Percentiles rank a stretch among this genome's conserved stretches.
These are phyloP conservation scores for Diadophis punctatus DNA, from an alignment of 2,113 vertebrate genomes.

Conservation along the genomic window DNA sequence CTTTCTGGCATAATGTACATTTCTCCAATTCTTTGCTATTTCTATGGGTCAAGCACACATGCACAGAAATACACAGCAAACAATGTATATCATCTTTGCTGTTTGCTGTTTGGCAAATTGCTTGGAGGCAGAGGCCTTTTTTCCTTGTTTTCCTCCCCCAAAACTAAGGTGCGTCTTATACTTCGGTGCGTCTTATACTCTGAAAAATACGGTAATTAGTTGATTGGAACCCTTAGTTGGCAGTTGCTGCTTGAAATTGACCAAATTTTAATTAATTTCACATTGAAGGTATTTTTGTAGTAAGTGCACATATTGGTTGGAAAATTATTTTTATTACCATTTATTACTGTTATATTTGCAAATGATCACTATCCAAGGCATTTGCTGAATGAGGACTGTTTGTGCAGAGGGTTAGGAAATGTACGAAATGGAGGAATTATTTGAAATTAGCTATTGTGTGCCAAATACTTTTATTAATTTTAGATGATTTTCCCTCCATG, in stretches of 20 bases:
- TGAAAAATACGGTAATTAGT: too few relatives aligned
- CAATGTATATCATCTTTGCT: too few relatives aligned
- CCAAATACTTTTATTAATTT: not conserved
- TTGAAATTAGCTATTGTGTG: not conserved
- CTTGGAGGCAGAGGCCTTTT: too few relatives aligned
- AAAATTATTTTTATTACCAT: not conserved
- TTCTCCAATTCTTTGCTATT: too few relatives aligned
- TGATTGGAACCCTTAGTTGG: not conserved
- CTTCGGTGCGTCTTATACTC: too few relatives aligned
- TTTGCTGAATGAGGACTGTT: not conserved
- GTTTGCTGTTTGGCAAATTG: too few relatives aligned
- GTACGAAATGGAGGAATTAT: not conserved
- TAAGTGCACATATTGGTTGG: not conserved
- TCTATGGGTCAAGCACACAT: too few relatives aligned
- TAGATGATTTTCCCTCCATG: not conserved
- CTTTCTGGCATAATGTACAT: too few relatives aligned
- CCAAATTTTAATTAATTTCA: not conserved
- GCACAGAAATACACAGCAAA: too few relatives aligned
- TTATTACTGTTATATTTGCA: not conserved
- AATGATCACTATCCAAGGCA: not conserved
- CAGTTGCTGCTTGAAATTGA: not conserved
- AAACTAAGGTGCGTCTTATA: too few relatives aligned
- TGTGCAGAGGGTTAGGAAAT: not conserved
- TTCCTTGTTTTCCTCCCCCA: too few relatives aligned
- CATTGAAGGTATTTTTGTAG: not conserved